Conservation (phyloP, 2,888 invertebrate species). For the Drosophila buzzatii region DNA sequence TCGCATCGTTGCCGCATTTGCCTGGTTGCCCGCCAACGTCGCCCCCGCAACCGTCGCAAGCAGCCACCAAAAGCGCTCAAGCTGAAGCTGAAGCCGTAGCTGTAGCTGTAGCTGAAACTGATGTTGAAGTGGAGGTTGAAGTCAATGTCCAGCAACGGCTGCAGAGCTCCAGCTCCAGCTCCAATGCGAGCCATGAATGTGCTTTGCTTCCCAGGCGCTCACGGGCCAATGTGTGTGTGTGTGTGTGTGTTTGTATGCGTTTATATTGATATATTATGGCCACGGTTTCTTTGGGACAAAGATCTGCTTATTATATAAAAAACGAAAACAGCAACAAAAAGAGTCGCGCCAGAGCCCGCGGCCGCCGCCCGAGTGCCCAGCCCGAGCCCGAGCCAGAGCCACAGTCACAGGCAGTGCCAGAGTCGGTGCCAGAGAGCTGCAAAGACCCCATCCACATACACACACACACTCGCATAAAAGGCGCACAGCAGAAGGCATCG, state of each 20-base stretch:
- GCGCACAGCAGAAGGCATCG: conserved; percentile 78
- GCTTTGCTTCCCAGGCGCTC: conserved; percentile 79
- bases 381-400: conserved; percentile 56
- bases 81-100: conserved; percentile 10
- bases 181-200: conserved; percentile 71
- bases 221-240: conserved; percentile 46
- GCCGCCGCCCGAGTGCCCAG: conserved; percentile 35
- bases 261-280: conserved; percentile 84
- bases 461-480: conserved; percentile 31
- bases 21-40: conserved; percentile 19
- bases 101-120: conserved; percentile 5
- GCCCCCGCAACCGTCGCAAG: conserved; percentile 14
- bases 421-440: conserved; percentile 52
- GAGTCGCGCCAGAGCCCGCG: conserved; percentile 61
- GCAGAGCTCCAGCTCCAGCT: conserved; percentile 36
- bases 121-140: conserved; percentile 37
- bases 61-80: conserved; percentile 12
- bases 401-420: conserved; percentile 42
- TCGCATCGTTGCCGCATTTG: conserved; percentile 58
- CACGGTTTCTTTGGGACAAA: conserved; percentile 85
- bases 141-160: conserved; percentile 74
- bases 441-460: conserved; percentile 56
- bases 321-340: conserved; percentile 64
- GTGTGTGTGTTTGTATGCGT: conserved; percentile 64
- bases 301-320: conserved; percentile 84